A percentile compares a stretch with the other conserved stretches of the same genome.
These are phyloP conservation scores for Oenanthe melanoleuca DNA, from an alignment of 2,113 vertebrate genomes.

Conservation along the genomic window DNA sequence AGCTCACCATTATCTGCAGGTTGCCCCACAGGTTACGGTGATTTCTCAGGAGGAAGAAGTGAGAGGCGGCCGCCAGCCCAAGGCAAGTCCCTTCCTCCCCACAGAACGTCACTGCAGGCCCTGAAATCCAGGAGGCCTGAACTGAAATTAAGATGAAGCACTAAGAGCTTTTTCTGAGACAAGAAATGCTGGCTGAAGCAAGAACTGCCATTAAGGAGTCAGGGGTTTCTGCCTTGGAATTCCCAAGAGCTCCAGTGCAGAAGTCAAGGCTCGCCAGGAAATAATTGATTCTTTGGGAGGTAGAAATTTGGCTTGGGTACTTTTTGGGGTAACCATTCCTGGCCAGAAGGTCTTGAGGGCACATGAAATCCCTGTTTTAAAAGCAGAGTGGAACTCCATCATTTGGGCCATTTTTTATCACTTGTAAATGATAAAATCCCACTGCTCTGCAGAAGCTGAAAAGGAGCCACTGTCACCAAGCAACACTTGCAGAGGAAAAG, in stretches of 20 bases:
- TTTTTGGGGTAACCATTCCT: too few relatives aligned
- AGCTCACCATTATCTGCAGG: constrained; percentile 17
- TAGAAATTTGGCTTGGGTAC: too few relatives aligned
- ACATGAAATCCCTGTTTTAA: neutral
- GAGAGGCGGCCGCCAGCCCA: neutral
- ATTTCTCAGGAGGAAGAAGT: neutral
- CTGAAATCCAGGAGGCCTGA: neutral
- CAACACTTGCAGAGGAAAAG: neutral
- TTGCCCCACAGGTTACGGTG: neutral
- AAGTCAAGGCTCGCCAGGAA: neutral
- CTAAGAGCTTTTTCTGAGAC: neutral
- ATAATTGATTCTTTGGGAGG: neutral
- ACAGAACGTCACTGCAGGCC: neutral
- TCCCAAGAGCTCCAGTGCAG: neutral
- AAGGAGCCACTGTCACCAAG: neutral
- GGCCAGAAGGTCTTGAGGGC: neutral
- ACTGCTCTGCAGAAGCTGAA: neutral
- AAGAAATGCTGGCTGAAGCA: neutral
- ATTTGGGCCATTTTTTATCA: neutral
- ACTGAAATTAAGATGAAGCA: neutral
- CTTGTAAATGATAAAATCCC: neutral
- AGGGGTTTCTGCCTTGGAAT: neutral
- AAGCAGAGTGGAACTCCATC: neutral
- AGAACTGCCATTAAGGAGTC: neutral
- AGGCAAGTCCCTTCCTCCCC: constrained; percentile 16